These are phyloP conservation scores for Atta cephalotes DNA, from an alignment of 1,140 invertebrate genomes.

Conservation along the genomic window DNA sequence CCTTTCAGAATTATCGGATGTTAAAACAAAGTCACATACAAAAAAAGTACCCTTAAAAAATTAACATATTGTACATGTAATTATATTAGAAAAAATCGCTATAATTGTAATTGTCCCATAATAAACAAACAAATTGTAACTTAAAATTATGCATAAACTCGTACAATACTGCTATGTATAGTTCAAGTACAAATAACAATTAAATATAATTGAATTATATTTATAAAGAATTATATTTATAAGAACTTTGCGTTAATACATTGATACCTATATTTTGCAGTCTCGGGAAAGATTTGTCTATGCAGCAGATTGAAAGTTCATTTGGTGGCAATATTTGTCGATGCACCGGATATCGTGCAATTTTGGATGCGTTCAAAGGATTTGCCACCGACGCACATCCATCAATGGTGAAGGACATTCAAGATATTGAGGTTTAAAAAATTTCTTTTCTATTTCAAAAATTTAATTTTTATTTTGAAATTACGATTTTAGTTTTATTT, in stretches of 20 bases:
- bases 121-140: too few relatives aligned
- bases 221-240: too few relatives aligned
- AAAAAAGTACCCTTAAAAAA: too few relatives aligned
- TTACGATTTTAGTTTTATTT: background rate
- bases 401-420: conserved; percentile 84
- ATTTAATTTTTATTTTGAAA: conserved; percentile 2
- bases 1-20: too few relatives aligned
- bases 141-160: too few relatives aligned
- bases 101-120: too few relatives aligned
- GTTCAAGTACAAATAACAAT: too few relatives aligned
- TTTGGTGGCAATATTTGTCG: conserved; percentile 94
- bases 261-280: conserved; percentile 57
- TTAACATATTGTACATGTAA: too few relatives aligned
- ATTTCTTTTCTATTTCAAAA: background rate
- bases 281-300: conserved; percentile 85
- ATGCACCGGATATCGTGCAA: conserved; percentile 95
- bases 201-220: too few relatives aligned
- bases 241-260: background rate
- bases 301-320: conserved; percentile 91
- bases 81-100: too few relatives aligned
- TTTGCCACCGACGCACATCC: conserved; percentile 88
- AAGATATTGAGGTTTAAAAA: conserved; percentile 87
- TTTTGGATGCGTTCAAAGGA: conserved; percentile 93
- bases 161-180: too few relatives aligned
- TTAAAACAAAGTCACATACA: too few relatives aligned